These are phyloP conservation scores for Drosophila planitibia DNA, from an alignment of 2,888 invertebrate species.

Conservation along the genomic window DNA sequence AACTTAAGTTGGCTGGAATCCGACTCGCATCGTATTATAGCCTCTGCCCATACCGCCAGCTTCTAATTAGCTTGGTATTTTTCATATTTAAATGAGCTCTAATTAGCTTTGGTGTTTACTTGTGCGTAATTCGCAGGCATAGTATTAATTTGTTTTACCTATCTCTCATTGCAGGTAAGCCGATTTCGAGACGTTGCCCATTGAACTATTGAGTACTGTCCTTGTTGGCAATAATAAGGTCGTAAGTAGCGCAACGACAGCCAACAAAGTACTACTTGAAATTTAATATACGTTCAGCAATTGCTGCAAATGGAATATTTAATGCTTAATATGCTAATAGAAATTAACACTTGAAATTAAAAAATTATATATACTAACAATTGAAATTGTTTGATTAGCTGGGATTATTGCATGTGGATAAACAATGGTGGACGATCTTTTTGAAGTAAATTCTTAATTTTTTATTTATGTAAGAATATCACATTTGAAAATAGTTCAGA, in stretches of 20 bases:
- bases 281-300: slow-evolving; percentile 24
- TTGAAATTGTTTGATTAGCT: slow-evolving; percentile 7
- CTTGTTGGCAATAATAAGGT: slow-evolving; percentile 34
- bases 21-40: not conserved
- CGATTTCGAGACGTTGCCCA: slow-evolving; percentile 56
- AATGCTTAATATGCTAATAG: slow-evolving; percentile 21
- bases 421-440: not conserved
- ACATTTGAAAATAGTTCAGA: not conserved
- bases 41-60: not conserved
- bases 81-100: slow-evolving; percentile 60
- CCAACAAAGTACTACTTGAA: slow-evolving; percentile 18
- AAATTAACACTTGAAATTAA: slow-evolving; percentile 12
- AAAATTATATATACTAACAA: slow-evolving; percentile 4
- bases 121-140: slow-evolving; percentile 20
- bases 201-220: slow-evolving; percentile 42
- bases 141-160: slow-evolving; percentile 41
- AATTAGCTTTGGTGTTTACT: slow-evolving; percentile 55
- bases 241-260: slow-evolving; percentile 62
- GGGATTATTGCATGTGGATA: not conserved
- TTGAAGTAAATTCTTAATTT: not conserved
- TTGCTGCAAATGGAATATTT: slow-evolving; percentile 17
- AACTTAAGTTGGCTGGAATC: slow-evolving; percentile 34
- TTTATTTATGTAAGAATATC: not conserved
- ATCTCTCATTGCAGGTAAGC: slow-evolving; percentile 70
- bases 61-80: slow-evolving; percentile 45